Conservation (phyloP, 2,797 vertebrate species). For the Microchirus variegatus region DNA sequence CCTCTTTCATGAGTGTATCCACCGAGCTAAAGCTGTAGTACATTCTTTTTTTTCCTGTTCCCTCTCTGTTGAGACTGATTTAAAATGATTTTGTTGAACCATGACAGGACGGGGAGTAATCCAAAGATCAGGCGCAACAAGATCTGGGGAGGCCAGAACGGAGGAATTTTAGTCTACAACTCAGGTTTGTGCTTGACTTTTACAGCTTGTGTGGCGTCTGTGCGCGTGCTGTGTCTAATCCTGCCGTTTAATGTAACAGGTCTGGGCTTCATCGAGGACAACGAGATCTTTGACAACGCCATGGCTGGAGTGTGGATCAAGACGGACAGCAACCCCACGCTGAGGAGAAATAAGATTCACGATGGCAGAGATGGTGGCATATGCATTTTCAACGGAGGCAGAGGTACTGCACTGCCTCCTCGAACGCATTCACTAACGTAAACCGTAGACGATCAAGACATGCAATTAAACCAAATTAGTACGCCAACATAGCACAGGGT, state of each 20-base stretch:
- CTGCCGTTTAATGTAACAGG: conserved; percentile 75
- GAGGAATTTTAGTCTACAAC: conserved; percentile 99
- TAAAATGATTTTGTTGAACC: background rate
- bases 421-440: too few relatives aligned
- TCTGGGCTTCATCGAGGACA: conserved; percentile 98
- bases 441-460: too few relatives aligned
- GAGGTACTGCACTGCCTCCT: conserved; percentile 81
- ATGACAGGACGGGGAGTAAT: conserved; percentile 96
- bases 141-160: conserved; percentile 99
- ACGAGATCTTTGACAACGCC: conserved; percentile 99
- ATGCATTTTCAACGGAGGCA: conserved; percentile 99
- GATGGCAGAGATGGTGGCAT: conserved; percentile 98
- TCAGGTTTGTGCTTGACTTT: conserved; percentile 81
- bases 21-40: background rate
- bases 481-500: too few relatives aligned
- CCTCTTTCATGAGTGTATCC: too few relatives aligned
- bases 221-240: background rate
- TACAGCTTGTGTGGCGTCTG: background rate
- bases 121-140: conserved; percentile 99
- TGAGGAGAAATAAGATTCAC: conserved; percentile 99
- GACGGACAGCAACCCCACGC: conserved; percentile 98
- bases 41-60: background rate
- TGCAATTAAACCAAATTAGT: background rate
- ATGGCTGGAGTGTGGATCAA: conserved; percentile 99
- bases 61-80: background rate